These are phyloP conservation scores for Phrynocephalus forsythii DNA, from an alignment of 2,797 vertebrate genomes.

Conservation along the genomic window DNA sequence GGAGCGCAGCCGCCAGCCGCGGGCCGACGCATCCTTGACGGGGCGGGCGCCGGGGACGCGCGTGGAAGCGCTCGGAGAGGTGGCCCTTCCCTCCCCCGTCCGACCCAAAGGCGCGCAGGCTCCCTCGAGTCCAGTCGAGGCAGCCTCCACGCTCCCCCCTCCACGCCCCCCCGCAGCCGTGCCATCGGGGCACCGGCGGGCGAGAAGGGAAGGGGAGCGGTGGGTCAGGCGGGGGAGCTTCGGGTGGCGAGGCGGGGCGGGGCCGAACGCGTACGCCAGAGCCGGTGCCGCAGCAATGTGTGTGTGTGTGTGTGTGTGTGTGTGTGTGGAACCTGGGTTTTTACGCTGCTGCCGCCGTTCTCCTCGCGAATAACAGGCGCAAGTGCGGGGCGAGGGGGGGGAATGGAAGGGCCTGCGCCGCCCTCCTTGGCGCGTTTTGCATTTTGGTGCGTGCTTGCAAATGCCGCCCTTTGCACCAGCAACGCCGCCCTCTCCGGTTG, in stretches of 20 bases:
- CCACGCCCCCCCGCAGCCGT: not conserved
- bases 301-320: too few species aligned
- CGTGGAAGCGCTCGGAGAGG: too few species aligned
- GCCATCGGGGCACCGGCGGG: not conserved
- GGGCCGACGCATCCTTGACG: not conserved
- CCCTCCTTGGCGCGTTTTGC: not conserved
- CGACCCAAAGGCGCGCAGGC: not conserved
- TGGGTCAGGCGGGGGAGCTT: not conserved
- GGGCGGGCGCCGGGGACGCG: not conserved
- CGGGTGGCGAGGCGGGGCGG: not conserved
- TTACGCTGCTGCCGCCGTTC: not conserved
- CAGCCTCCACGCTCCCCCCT: too few species aligned
- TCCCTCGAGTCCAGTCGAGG: too few species aligned
- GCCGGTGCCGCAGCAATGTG: not conserved
- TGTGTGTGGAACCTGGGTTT: not conserved
- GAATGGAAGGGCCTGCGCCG: not conserved
- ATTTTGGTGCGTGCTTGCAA: not conserved
- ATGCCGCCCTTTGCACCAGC: not conserved
- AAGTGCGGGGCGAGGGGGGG: not conserved
- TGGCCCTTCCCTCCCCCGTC: not conserved
- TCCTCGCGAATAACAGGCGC: not conserved
- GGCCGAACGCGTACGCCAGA: not conserved
- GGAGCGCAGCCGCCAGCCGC: not conserved
- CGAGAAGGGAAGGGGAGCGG: not conserved
- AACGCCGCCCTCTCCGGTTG: not conserved